A percentile compares a stretch with the other conserved stretches of the same genome.
phyloP scores from a whole-genome alignment of 2,888 invertebrate species.

The Himalopsyche anomala region DNA sequence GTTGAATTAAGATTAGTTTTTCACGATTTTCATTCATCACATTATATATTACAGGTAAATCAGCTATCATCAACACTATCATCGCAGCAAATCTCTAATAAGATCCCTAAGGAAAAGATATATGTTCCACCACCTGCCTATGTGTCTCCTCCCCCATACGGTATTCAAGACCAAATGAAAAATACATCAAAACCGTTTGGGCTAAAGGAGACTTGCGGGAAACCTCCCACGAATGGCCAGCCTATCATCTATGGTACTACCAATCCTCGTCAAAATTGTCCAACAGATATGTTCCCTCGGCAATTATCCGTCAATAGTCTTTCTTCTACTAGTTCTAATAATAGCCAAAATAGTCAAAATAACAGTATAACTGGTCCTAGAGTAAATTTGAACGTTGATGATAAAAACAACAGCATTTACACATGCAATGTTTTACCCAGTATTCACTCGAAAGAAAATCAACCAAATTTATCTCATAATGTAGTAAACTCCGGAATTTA shows the following conservation, averaged over 20 bases:
- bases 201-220: background rate
- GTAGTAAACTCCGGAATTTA: conserved; percentile 54
- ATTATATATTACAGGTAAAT: background rate
- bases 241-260: conserved; percentile 67
- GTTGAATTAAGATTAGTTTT: too few relatives aligned
- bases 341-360: conserved; percentile 67
- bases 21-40: too few relatives aligned
- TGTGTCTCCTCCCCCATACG: conserved; percentile 5
- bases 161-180: conserved; percentile 11
- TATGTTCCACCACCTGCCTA: conserved; percentile 11
- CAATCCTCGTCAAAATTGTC: conserved; percentile 69
- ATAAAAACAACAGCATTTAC: background rate
- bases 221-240: conserved; percentile 1
- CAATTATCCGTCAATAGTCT: conserved; percentile 78
- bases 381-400: background rate
- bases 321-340: conserved; percentile 74
- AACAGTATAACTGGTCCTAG: conserved; percentile 29
- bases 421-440: conserved; percentile 18
- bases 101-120: background rate
- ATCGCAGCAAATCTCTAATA: conserved; percentile 18
- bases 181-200: background rate
- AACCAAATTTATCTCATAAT: conserved; percentile 48
- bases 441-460: conserved; percentile 36
- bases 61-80: conserved; percentile 4
- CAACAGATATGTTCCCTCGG: conserved; percentile 74